Percentiles rank a stretch among this genome's conserved stretches.
These are phyloP conservation scores for Eulemur macaco DNA, from an alignment of 2,113 vertebrate species.

Conservation along the genomic window DNA sequence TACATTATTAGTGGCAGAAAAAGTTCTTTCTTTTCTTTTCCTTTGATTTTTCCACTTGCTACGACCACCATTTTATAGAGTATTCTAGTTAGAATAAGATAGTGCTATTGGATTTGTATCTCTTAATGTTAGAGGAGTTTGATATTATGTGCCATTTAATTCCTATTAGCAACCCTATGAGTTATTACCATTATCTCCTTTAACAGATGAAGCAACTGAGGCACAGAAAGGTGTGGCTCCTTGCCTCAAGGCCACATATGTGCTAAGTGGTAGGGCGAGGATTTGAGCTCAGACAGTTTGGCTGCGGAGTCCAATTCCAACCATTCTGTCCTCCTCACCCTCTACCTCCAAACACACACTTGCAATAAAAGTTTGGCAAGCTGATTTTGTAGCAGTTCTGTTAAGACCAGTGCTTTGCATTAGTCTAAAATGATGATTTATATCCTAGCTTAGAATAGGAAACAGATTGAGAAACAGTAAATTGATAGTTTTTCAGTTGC, in stretches of 20 bases:
- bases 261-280: not conserved
- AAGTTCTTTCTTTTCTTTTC: not conserved
- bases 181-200: not conserved
- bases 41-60: not conserved
- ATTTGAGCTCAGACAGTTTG: not conserved
- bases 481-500: not conserved
- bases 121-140: not conserved
- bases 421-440: not conserved
- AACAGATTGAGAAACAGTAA: constrained; percentile 2
- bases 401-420: not conserved
- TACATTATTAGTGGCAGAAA: not conserved
- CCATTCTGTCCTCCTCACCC: not conserved
- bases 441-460: not conserved
- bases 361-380: not conserved
- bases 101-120: not conserved
- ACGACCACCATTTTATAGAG: not conserved
- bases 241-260: not conserved
- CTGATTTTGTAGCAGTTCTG: not conserved
- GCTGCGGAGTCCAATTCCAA: not conserved
- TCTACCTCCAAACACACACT: not conserved
- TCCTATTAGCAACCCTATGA: not conserved
- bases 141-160: not conserved
- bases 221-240: not conserved
- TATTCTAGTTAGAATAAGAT: not conserved
- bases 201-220: not conserved